A percentile compares a stretch with the other conserved stretches of the same genome.
These are phyloP conservation scores for Homalodisca vitripennis DNA, from an alignment of 1,140 invertebrate genomes.

Conservation along the genomic window DNA sequence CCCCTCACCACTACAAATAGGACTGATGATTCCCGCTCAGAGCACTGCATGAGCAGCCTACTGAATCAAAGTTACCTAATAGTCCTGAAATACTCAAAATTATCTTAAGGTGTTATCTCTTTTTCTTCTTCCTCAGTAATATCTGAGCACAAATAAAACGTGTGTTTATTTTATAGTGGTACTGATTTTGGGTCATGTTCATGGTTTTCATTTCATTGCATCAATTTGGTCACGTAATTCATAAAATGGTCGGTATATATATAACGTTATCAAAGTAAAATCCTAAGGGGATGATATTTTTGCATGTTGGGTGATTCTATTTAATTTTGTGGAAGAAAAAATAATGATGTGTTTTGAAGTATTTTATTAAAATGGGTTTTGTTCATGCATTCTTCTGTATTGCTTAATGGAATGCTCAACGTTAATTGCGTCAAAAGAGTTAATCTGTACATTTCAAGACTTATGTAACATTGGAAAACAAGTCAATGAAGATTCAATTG, in stretches of 20 bases:
- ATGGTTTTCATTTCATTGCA: neutral
- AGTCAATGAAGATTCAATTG: neutral
- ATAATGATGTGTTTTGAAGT: neutral
- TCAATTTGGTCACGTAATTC: neutral
- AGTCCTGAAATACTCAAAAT: neutral
- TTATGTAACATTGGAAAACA: neutral
- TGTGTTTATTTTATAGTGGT: neutral
- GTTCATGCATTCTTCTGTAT: neutral
- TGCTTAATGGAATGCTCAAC: neutral
- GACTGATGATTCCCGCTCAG: conserved; percentile 17
- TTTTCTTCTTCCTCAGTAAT: too few relatives aligned
- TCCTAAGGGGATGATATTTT: neutral
- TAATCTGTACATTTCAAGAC: neutral
- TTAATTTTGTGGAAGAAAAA: neutral
- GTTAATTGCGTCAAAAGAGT: neutral
- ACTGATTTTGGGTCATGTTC: neutral
- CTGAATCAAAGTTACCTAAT: neutral
- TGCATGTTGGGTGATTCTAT: neutral
- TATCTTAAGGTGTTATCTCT: neutral
- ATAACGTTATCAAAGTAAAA: too few relatives aligned
- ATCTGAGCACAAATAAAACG: too few relatives aligned
- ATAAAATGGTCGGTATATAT: neutral
- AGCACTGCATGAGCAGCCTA: neutral
- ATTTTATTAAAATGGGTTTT: neutral
- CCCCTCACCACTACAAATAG: neutral